Base-by-base conservation (phyloP, 2,797 vertebrate species). In the Tadarida brasiliensis region DNA sequence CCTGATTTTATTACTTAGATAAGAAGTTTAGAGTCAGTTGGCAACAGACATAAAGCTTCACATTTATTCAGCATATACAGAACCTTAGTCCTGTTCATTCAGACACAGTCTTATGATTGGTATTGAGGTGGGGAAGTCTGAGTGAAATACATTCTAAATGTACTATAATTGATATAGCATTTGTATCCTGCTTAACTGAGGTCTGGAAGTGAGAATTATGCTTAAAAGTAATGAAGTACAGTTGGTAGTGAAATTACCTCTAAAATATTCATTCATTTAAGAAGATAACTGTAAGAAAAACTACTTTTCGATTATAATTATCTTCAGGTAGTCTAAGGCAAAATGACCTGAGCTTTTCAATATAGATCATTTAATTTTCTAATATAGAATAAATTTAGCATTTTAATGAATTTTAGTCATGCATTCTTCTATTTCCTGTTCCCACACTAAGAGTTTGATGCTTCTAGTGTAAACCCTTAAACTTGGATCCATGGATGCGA, bases 241-340 rank as follows among this genome's bases (percentile, higher is more conserved):
- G 39, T 92, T 35, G 28, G 71, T 94, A 26, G 56, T 93, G 51
- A 93, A 93, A 96, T 95, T 82, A 87, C n/a, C 63, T 95, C 30
- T 82, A 96, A 97, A 90, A 95, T 91, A 94, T 76, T 90, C 76
- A 95, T 95, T 95, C 47, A 89, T 68, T 94, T 91, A 90, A 84
- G 28, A 80, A 28, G 30, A 84, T 63, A 91, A 87, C 35, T 84
- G 11, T 82, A 89, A 96, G 65, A 86, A 96, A 95, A 80, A 5
- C n/a, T 71, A 56, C 59, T 90, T 96, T 96, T 84, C 76, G 83
- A 84, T 84, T 94, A 71, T 57, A 92, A 82, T 49, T 68, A 85
- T 77, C 67, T 92, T 85, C 28, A 77, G 71, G 73, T 73, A 71
- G 71, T 93, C 54, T 87, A 70, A 87, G 71, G 85, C 61, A 95